phyloP scores from a whole-genome alignment of 2,888 invertebrate genomes.

The Emmelina monodactyla region DNA sequence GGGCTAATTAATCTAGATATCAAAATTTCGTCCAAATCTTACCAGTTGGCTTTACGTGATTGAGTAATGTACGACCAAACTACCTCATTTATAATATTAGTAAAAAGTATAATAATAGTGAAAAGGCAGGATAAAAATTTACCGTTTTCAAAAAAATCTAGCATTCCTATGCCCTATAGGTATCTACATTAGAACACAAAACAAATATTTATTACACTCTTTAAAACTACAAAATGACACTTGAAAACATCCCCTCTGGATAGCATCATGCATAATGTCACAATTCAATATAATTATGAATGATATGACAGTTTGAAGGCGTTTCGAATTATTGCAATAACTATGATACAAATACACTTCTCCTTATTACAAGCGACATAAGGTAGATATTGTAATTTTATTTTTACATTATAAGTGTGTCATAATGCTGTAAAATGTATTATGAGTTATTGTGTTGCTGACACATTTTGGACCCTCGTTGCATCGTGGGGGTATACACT shows the following conservation, averaged over 20 bases:
- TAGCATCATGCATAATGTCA: constrained; percentile 32
- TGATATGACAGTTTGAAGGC: constrained; percentile 65
- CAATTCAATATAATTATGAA: constrained; percentile 44
- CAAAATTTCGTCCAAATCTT: too few relatives aligned
- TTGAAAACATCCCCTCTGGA: constrained; percentile 39
- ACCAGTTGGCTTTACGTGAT: too few relatives aligned
- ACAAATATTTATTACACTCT: constrained; percentile 29
- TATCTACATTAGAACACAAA: too few relatives aligned
- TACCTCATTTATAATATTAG: too few relatives aligned
- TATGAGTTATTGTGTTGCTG: constrained; percentile 62
- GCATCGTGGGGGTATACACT: constrained; percentile 27
- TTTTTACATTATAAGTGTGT: constrained; percentile 15
- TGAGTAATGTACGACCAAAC: too few relatives aligned
- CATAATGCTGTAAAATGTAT: constrained; percentile 20
- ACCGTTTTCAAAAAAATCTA: too few relatives aligned
- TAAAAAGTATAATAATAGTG: too few relatives aligned
- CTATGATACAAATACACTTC: constrained; percentile 9
- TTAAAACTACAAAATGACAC: constrained; percentile 29
- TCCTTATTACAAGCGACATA: constrained; percentile 14
- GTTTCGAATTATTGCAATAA: constrained; percentile 51
- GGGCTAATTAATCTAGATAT: too few relatives aligned
- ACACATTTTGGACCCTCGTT: constrained; percentile 49
- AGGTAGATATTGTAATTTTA: constrained; percentile 7
- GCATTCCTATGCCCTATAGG: too few relatives aligned
- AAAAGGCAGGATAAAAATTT: too few relatives aligned